Percentiles rank a stretch among this genome's conserved stretches.
Evolutionary conservation across 2,888 invertebrate genomes (phyloP).

Genomic region (Epiblema foenella): DNA sequence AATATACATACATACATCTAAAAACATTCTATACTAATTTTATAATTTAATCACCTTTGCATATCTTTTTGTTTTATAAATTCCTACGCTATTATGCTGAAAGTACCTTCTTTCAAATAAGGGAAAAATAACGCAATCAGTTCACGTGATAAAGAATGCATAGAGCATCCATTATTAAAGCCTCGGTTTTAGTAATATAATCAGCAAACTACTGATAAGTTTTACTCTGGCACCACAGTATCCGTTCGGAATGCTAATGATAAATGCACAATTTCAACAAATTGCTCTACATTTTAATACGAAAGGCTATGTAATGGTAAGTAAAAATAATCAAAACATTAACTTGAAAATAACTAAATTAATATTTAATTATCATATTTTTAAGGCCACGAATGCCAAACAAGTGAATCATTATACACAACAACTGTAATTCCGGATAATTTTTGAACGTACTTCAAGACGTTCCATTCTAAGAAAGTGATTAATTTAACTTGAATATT

Average conservation of each 20-base stretch:
- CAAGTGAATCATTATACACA: background rate
- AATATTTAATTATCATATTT: background rate
- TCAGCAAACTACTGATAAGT: no score
- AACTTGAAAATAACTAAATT: background rate
- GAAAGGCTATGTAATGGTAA: no score
- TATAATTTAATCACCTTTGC: no score
- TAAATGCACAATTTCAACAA: background rate
- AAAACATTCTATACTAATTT: no score
- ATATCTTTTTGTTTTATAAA: no score
- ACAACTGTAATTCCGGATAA: background rate
- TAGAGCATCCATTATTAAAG: no score
- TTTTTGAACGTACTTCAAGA: background rate
- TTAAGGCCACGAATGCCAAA: background rate
- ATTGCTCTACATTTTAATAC: background rate
- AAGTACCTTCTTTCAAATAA: no score
- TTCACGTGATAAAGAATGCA: no score
- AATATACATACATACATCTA: no score
- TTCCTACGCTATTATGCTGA: no score
- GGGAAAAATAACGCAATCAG: no score
- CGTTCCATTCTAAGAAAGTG: conserved; percentile 14
- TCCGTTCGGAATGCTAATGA: background rate
- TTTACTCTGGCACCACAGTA: conserved; percentile 9
- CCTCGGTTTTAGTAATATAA: no score
- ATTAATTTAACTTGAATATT: background rate
- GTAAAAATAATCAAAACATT: background rate